Base-by-base conservation (phyloP, 1,140 invertebrate genomes). In the Oscheius sp. region DNA sequence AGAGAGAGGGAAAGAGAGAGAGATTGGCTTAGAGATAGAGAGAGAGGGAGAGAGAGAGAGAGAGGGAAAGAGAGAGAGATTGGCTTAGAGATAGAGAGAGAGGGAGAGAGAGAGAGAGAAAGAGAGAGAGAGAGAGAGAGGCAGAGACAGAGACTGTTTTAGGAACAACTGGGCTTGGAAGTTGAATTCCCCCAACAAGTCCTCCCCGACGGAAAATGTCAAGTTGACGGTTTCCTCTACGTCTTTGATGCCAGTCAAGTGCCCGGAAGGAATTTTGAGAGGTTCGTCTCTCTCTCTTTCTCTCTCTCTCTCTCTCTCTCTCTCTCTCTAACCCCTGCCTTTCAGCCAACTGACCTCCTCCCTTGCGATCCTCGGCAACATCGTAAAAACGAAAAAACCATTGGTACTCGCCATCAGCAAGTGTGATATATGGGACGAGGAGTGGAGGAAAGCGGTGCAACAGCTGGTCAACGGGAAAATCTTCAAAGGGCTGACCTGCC, bases 161-260 rank as follows among this genome's bases (percentile, higher is more conserved):
- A 82, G 84, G 87, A 87, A 76, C 86, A 81, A 78, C 70, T 81
- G 3, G 80, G 80, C 15, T 49, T 94, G 78, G 93, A 97, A 85
- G 94, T 93, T 85, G 93, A 96, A 84, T 97, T 95, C 85, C 93
- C 96, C 79, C 93, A 96, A 85, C 91, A 91, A 85, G 87, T 94
- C 28, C 88, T 99, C 84, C 93, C 93, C 0, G 95, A 97, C 83
- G 95, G 95, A 7, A 91, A 93, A 82, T 87, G 97, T 31, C 91
- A 89, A 78, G 91, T 99, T 59, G 95, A 99, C 87, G 95, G 95
- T 58, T 98, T 96, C 86, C 86, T 98, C 23, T 94, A 94, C 84
- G 90, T 95, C 20, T 97, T 97, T 85, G 95, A 98, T 87, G 94
- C 98, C 46, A 94, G 92, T 85, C 88, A 91, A 61, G 92, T 95